These are phyloP conservation scores for Danio albolineatus DNA, from an alignment of 2,797 vertebrate species.

Conservation along the genomic window DNA sequence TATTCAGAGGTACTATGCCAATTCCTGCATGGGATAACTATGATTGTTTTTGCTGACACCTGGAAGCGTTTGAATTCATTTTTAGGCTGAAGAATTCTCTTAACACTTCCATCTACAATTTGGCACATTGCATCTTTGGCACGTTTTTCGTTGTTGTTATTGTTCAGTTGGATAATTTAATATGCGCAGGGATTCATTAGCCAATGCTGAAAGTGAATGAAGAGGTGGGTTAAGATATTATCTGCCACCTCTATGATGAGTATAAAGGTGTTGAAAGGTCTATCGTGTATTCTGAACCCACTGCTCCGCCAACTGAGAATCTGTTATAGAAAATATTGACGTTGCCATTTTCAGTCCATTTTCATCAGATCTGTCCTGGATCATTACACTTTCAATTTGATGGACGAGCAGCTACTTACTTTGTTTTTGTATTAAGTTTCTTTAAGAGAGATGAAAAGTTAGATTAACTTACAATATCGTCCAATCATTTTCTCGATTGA, in stretches of 20 bases:
- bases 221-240: slow-evolving; percentile 16
- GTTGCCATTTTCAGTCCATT: slow-evolving; percentile 79
- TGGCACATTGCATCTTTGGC: slow-evolving; percentile 38
- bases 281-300: slow-evolving; percentile 47
- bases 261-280: slow-evolving; percentile 21
- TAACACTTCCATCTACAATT: not conserved
- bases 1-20: slow-evolving; percentile 16
- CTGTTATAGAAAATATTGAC: slow-evolving; percentile 78
- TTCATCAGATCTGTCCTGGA: slow-evolving; percentile 68
- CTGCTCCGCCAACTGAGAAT: slow-evolving; percentile 76
- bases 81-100: slow-evolving; percentile 30
- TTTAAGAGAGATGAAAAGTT: slow-evolving; percentile 60
- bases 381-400: slow-evolving; percentile 78
- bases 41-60: slow-evolving; percentile 31
- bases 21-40: slow-evolving; percentile 11
- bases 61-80: slow-evolving; percentile 6
- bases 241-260: slow-evolving; percentile 31
- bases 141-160: not conserved
- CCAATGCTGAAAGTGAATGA: slow-evolving; percentile 1
- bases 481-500: slow-evolving; percentile 73
- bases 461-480: slow-evolving; percentile 58
- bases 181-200: slow-evolving; percentile 9
- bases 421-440: slow-evolving; percentile 73
- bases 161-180: slow-evolving; percentile 8
- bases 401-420: slow-evolving; percentile 72